Evolutionary conservation across 2,888 invertebrate genomes (phyloP), one percentile per base, ranked within the genome.

Genomic region (Coenonympha arcania): DNA sequence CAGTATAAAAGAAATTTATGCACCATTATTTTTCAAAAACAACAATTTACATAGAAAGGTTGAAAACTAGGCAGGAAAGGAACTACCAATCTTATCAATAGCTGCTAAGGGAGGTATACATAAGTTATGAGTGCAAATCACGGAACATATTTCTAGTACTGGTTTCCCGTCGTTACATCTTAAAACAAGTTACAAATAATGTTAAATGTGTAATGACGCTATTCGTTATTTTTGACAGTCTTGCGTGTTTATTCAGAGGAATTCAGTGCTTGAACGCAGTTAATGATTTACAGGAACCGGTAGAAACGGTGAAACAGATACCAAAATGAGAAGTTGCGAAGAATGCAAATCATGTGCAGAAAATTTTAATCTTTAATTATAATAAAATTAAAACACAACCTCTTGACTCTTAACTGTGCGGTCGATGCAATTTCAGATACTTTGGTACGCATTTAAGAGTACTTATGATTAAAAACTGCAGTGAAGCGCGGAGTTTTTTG

Each of bases 261-360:
- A 63, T 63, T 62, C 63, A 65, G 63, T 62, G 62, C 64, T 66
- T 61, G 69, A 61, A 62, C 64, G 63, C 63, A 66, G 69, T 68
- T 79, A 78, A 79, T 72, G 75, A 76, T 73, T 72, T 68, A 64
- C 67, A 65, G 58, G 65, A 76, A 79, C 78, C 77, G 75, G 79
- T 79, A 72, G 63, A 53, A 56, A 56, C 61, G 50, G 57, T 53
- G 56, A 57, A 54, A 56, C 61, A 55, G 54, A 55, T 56, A 58
- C 40, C 30, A 44, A 49, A 43, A 51, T 28, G 22, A 42, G 48
- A 48, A 40, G 20, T 37, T 13, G 20, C 20, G 26, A 9, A n/a
- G 28, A 41, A 41, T 28, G 41, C 28, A 41, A 41, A 41, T 41
- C 41, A 28, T n/a, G 41, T 11, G 3, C 28, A 28, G 28, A 50